Evolutionary conservation across 2,888 invertebrate species (phyloP), one percentile per base, ranked within the genome.

Genomic region (Platycheirus albimanus): DNA sequence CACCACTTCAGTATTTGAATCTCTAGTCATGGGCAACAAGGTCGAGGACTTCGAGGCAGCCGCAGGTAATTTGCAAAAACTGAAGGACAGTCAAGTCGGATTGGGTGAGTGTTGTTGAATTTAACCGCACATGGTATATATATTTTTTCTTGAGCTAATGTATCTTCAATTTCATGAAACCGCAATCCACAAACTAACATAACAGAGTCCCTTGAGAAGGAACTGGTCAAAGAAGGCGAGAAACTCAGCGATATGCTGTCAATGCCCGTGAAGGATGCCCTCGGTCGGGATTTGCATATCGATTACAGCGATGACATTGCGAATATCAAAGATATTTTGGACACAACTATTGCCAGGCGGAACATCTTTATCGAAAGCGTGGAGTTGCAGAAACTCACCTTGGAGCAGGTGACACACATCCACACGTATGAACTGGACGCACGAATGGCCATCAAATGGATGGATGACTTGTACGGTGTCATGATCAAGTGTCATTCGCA

Each of bases 331-430:
- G 94, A 95, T 87, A 93, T 94, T 87, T 90, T 95, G 83, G 94
- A 94, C 85, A 94, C 94, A 51, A 94, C 94, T 38, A 93, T 93
- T 64, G 94, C 94, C 4, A 92, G 95, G 56, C 94, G 94, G 87
- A 93, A 94, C 88, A 93, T 95, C 85, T 94, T 95, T 88, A 92
- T 94, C 85, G 96, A 96, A 87, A 94, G 95, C 86, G 93, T 95
- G 2, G 95, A 95, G 87, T 91, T 96, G 85, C 94, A 95, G 88
- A 94, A 94, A 88, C 91, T 96, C 78, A 95, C 95, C 76, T 91
- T 96, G 85, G 95, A 96, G 88, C 96, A 96, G 91, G 93, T 95
- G 84, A 92, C 94, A 61, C 94, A 96, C 88, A 93, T 96, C 86
- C 92, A 94, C 86, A 93, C 94, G 19, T 96, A 96, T 89, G 96